Conservation (phyloP, 2,113 vertebrate species). For the Pristiophorus japonicus region DNA sequence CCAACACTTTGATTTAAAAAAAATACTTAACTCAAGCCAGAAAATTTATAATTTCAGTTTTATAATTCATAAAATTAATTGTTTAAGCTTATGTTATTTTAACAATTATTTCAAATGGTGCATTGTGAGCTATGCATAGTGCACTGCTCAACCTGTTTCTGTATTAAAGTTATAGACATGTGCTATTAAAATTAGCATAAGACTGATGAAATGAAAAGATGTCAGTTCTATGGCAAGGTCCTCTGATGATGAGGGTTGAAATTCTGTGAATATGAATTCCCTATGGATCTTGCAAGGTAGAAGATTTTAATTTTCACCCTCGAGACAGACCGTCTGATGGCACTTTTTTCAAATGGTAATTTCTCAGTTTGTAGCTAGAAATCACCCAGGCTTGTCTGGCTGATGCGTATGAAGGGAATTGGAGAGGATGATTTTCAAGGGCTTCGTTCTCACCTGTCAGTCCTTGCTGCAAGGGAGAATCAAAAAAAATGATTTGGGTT, state of each 20-base stretch:
- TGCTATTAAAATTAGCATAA: slow-evolving; percentile 38
- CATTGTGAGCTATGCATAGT: slow-evolving; percentile 2
- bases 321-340: slow-evolving; percentile 44
- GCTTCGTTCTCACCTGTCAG: slow-evolving; percentile 56
- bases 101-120: slow-evolving; percentile 24
- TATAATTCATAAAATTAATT: slow-evolving; percentile 1
- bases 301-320: slow-evolving; percentile 49
- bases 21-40: neutral
- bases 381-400: slow-evolving; percentile 72
- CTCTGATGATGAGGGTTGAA: slow-evolving; percentile 38
- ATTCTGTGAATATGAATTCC: slow-evolving; percentile 30
- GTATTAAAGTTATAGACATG: slow-evolving; percentile 34
- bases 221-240: slow-evolving; percentile 36
- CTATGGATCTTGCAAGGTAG: slow-evolving; percentile 41
- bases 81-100: slow-evolving; percentile 26
- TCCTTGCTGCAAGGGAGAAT: slow-evolving; percentile 43
- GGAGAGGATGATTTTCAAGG: slow-evolving; percentile 50
- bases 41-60: slow-evolving; percentile 13
- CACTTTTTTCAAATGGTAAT: slow-evolving; percentile 49
- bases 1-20: neutral
- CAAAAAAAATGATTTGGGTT: slow-evolving; percentile 38
- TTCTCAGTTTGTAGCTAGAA: slow-evolving; percentile 65
- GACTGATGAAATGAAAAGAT: slow-evolving; percentile 37
- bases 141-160: slow-evolving; percentile 34
- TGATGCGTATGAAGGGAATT: slow-evolving; percentile 49